phyloP scores from a whole-genome alignment of 2,888 invertebrate species.

The Meiosimyza platycephala region DNA sequence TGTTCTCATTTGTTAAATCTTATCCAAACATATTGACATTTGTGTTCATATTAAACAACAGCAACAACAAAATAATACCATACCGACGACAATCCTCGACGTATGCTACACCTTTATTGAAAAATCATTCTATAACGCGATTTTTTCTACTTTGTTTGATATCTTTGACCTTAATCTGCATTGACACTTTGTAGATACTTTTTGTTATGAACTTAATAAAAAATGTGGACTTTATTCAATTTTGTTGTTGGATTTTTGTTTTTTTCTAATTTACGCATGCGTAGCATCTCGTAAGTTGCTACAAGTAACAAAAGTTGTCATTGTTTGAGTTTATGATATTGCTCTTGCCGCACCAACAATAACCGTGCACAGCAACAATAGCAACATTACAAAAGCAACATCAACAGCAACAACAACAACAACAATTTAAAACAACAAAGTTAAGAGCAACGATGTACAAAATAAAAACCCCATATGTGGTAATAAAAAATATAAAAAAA shows the following conservation, averaged over 20 bases:
- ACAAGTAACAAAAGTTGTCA: constrained; percentile 3
- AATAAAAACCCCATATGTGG: constrained; percentile 2
- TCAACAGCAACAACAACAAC: background rate
- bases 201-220: constrained; percentile 30
- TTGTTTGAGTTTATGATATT: constrained; percentile 9
- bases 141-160: constrained; percentile 44
- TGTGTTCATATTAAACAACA: too few species aligned
- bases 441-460: background rate
- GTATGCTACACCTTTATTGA: constrained; percentile 2
- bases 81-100: too few species aligned
- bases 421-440: background rate
- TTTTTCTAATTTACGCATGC: constrained; percentile 44
- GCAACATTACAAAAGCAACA: background rate
- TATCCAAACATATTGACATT: too few species aligned
- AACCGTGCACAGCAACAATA: background rate
- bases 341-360: background rate
- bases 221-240: constrained; percentile 47
- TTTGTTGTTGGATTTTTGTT: background rate
- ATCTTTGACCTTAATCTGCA: constrained; percentile 60
- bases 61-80: too few species aligned
- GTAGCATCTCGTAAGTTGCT: constrained; percentile 16
- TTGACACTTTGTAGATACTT: constrained; percentile 52
- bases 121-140: constrained; percentile 26
- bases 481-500: constrained; percentile 23
- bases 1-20: too few species aligned